phyloP scores from a whole-genome alignment of 2,888 invertebrate genomes.

The Parasteatoda lunata region DNA sequence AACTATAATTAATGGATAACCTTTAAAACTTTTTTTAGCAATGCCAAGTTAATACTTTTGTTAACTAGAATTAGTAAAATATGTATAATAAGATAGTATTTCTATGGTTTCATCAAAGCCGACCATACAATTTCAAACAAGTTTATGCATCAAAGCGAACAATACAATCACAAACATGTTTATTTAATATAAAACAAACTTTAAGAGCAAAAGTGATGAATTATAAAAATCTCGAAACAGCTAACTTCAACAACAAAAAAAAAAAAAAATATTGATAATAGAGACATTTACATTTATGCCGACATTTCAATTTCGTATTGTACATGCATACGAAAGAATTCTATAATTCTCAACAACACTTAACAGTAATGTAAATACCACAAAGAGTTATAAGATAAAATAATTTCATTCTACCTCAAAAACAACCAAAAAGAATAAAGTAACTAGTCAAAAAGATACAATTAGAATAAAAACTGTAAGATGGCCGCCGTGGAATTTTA shows the following conservation, averaged over 20 bases:
- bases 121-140: neutral
- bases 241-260: too few species aligned
- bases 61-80: too few species aligned
- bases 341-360: neutral
- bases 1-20: too few species aligned
- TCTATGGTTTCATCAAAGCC: too few species aligned
- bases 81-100: too few species aligned
- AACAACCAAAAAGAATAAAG: neutral
- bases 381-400: neutral
- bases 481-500: slow-evolving; percentile 58
- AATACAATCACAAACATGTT: neutral
- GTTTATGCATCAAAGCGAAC: neutral
- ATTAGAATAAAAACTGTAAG: slow-evolving; percentile 16
- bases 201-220: too few species aligned
- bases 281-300: neutral
- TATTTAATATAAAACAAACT: neutral
- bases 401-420: neutral
- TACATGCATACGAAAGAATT: neutral
- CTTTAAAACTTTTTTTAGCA: too few species aligned
- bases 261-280: too few species aligned
- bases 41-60: too few species aligned
- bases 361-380: neutral
- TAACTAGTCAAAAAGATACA: neutral
- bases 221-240: too few species aligned
- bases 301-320: neutral